Conservation (phyloP, 2,113 vertebrate genomes). For the Istiophorus platypterus region DNA sequence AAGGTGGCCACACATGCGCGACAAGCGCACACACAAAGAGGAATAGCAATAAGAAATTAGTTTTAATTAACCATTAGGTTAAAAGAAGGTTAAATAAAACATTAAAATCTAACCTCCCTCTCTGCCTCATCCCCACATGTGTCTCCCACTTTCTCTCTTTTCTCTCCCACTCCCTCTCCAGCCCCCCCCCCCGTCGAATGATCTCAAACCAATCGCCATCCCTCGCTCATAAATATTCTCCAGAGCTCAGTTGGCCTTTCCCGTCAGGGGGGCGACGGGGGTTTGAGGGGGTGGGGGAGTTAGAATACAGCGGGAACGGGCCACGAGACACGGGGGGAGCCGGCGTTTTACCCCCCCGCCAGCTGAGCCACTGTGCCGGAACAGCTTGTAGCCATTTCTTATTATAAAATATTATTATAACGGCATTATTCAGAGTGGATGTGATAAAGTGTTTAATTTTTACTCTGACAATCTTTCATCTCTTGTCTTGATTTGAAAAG, state of each 20-base stretch:
- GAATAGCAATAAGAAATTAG: constrained; percentile 13
- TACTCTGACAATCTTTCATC: background rate
- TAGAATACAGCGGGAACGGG: constrained; percentile 1
- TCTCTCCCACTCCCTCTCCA: background rate
- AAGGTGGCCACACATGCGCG: background rate
- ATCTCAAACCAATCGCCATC: constrained; percentile 76
- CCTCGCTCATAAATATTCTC: constrained; percentile 77
- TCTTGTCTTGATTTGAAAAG: background rate
- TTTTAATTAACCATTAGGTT: constrained; percentile 38
- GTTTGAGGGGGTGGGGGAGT: constrained; percentile 29
- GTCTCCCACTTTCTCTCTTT: constrained; percentile 33
- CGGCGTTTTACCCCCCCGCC: constrained; percentile 75
- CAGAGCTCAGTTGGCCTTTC: constrained; percentile 77
- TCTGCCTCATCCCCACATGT: constrained; percentile 40
- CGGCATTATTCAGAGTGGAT: background rate
- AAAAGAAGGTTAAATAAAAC: constrained; percentile 48
- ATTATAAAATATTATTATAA: background rate
- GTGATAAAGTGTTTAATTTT: background rate
- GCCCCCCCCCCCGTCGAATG: constrained; percentile 47
- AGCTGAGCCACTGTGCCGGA: constrained; percentile 40
- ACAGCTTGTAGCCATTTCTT: constrained; percentile 7
- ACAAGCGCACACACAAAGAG: background rate
- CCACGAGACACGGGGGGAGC: constrained; percentile 3
- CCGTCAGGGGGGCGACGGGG: constrained; percentile 56
- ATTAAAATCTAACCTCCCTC: constrained; percentile 29